These are phyloP conservation scores for Girardinus metallicus DNA, from an alignment of 2,797 vertebrate species.

Conservation along the genomic window DNA sequence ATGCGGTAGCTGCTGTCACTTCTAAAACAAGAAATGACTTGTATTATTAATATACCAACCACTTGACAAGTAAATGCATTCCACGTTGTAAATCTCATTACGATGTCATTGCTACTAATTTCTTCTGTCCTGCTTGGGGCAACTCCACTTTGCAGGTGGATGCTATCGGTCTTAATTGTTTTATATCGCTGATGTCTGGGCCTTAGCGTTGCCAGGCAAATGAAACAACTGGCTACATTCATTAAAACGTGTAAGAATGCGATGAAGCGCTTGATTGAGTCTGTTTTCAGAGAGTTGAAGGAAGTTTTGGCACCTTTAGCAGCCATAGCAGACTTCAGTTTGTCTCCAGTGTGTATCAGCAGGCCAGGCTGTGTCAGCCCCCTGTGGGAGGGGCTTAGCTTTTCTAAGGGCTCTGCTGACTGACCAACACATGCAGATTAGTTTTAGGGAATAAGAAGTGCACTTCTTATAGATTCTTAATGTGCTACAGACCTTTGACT, in stretches of 20 bases:
- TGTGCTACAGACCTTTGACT: not conserved
- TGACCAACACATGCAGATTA: conserved; percentile 40
- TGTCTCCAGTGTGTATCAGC: conserved; percentile 42
- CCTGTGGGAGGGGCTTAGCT: conserved; percentile 37
- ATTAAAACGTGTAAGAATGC: not conserved
- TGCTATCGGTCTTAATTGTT: not conserved
- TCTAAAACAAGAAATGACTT: not conserved
- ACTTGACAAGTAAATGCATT: conserved; percentile 3
- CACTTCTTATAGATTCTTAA: not conserved
- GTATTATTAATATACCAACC: not conserved
- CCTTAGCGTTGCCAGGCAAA: not conserved
- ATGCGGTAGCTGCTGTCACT: not conserved
- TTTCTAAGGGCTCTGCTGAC: conserved; percentile 58
- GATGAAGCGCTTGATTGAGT: conserved; percentile 31
- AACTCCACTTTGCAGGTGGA: not conserved
- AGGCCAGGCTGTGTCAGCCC: conserved; percentile 73
- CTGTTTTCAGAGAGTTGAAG: conserved; percentile 39
- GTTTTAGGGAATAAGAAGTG: conserved; percentile 13
- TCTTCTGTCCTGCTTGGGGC: not conserved
- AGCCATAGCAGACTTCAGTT: not conserved
- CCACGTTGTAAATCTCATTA: not conserved
- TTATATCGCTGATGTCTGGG: not conserved
- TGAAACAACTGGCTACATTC: not conserved
- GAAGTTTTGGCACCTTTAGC: not conserved
- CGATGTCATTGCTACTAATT: not conserved